Base-by-base conservation (phyloP, 2,113 vertebrate species). In the Phrynosoma platyrhinos region DNA sequence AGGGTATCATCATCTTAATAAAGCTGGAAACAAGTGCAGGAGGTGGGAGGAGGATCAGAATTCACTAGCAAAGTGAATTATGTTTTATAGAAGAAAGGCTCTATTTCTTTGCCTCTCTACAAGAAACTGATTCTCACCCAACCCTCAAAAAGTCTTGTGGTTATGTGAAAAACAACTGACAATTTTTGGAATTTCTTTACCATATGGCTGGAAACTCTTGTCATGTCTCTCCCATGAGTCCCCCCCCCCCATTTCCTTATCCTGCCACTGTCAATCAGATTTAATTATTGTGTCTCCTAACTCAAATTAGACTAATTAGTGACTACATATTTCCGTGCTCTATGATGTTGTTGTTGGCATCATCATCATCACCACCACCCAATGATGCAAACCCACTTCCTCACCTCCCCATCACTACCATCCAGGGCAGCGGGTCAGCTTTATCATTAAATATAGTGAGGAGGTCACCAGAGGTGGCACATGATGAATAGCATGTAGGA, bases 101-200 rank as follows among this genome's bases (percentile, higher is more conserved):
- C 83, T 91, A 93, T 93, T 89, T 85, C 53, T 91, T 92, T 91
- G 71, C 75, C 84, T 62, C 83, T 90, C 88, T 89, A 82, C 90
- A 93, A 79, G 79, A 85, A 32, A 42, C 25, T 91, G 77, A 94
- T 83, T 85, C 25, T 36, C 83, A 86, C 88, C 58, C 66, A 94
- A 47, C 2, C 2, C 1, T 79, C 36, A 91, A 89, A 89, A 9
- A 92, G 92, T 69, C n/a, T 47, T 82, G 78, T 79, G 69, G 53
- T 94, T 92, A 84, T 1, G 0, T 85, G 87, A 92, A 89, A 91
- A 55, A 18, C 68, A 69, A 92, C 52, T 83, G 69, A 75, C 68
- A 12, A 1, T 1, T 90, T 86, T 86, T 90, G 52, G 92, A 64
- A 1, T 32, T 84, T 18, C 55, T 14, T 79, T 90, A 86, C 68